Percentiles rank a stretch among this genome's conserved stretches.
Conservation (phyloP, 2,888 invertebrate genomes). For the Oscheius sp. region DNA sequence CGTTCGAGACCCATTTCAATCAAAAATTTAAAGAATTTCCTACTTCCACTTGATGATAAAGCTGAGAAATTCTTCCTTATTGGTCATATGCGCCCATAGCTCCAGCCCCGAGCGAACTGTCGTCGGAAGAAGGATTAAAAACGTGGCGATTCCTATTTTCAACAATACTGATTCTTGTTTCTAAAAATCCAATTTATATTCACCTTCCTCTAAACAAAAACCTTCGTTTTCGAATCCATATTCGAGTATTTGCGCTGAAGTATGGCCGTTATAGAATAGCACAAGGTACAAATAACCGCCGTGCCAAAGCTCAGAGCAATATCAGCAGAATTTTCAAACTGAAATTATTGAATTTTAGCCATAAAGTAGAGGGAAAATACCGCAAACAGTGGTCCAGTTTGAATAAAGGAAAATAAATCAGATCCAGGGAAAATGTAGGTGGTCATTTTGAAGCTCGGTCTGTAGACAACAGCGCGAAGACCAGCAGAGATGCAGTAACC, state of each 20-base stretch:
- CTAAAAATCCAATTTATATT: background rate
- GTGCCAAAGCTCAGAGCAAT: background rate
- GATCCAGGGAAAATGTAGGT: conserved; percentile 9
- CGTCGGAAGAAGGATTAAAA: background rate
- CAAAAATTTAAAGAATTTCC: background rate
- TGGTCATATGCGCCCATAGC: background rate
- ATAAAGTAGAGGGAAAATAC: background rate
- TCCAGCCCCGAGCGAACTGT: background rate
- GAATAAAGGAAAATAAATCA: conserved; percentile 8
- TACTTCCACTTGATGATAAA: background rate
- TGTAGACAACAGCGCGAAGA: background rate
- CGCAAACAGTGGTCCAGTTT: background rate
- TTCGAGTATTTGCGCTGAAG: background rate
- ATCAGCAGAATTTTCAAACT: conserved; percentile 4
- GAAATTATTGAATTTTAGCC: background rate
- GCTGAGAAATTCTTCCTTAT: background rate
- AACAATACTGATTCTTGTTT: background rate
- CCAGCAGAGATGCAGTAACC: background rate
- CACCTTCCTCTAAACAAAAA: background rate
- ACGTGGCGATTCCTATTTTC: background rate
- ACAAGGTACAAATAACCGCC: background rate
- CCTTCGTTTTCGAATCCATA: background rate
- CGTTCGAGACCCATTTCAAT: background rate
- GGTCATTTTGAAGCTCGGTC: background rate
- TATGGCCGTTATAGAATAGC: background rate